Conservation (phyloP, 2,888 invertebrate genomes). For the Pristionchus arcanus region DNA sequence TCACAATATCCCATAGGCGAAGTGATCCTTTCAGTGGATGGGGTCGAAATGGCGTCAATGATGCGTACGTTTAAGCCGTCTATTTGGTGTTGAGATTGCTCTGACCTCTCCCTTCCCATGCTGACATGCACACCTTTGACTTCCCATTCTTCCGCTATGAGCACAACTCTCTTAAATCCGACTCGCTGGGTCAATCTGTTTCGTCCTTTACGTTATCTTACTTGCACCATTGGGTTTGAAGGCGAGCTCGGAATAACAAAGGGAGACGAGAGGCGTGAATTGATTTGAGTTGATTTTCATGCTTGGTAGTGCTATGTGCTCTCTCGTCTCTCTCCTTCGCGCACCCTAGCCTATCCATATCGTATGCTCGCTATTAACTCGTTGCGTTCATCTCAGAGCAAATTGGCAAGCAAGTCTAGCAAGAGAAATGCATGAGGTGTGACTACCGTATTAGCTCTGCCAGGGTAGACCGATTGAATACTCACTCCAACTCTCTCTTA, state of each 20-base stretch:
- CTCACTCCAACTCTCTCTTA: conserved; percentile 23
- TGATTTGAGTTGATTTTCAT: neutral
- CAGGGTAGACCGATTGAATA: conserved; percentile 31
- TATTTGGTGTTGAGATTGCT: conserved; percentile 38
- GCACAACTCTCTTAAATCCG: neutral
- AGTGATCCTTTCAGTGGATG: conserved; percentile 29
- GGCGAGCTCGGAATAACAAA: neutral
- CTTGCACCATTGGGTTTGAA: conserved; percentile 39
- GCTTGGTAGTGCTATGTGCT: neutral
- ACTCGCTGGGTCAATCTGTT: neutral
- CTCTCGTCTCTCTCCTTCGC: neutral
- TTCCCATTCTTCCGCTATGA: conserved; percentile 2
- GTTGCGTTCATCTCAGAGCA: conserved; percentile 31
- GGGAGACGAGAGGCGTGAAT: conserved; percentile 1
- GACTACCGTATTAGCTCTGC: neutral
- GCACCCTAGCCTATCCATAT: conserved; percentile 43
- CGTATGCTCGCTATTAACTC: conserved; percentile 48
- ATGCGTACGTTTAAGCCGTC: conserved; percentile 31
- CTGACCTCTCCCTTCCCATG: neutral
- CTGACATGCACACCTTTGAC: conserved; percentile 42
- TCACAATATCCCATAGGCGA: conserved; percentile 10
- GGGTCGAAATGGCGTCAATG: conserved; percentile 42
- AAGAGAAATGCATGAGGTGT: conserved; percentile 31
- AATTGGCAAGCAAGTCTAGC: neutral
- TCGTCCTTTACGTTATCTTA: conserved; percentile 42